Percentiles rank a stretch among this genome's conserved stretches.
Evolutionary conservation across 2,888 invertebrate species (phyloP).

Genomic region (Limenitis arthemis): DNA sequence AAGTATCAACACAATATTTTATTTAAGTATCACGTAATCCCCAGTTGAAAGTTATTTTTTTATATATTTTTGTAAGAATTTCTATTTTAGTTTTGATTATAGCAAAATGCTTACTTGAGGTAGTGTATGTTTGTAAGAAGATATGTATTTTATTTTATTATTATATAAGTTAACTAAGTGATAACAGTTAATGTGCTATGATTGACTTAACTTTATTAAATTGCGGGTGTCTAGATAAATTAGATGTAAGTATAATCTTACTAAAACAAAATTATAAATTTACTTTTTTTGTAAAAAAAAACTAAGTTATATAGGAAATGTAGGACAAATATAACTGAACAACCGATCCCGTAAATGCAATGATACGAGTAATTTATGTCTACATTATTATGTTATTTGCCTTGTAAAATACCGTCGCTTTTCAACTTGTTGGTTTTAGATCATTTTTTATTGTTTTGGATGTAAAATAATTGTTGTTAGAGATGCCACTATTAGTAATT

Average conservation of each 20-base stretch:
- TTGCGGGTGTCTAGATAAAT: slow-evolving; percentile 5
- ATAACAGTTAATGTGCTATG: slow-evolving; percentile 4
- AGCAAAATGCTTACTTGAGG: too few species aligned
- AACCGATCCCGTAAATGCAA: too few species aligned
- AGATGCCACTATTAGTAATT: too few species aligned
- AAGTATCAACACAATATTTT: slow-evolving; percentile 7
- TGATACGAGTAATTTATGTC: too few species aligned
- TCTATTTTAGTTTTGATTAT: too few species aligned
- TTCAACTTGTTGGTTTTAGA: too few species aligned
- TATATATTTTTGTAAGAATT: background rate
- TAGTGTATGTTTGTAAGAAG: too few species aligned
- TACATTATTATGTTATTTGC: too few species aligned
- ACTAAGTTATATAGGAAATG: background rate
- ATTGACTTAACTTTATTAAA: slow-evolving; percentile 6
- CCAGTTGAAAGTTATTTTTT: background rate
- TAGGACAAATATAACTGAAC: background rate
- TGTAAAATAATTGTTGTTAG: too few species aligned
- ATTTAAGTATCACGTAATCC: background rate
- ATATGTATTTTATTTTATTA: too few species aligned
- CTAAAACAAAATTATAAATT: background rate
- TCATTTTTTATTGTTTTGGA: too few species aligned
- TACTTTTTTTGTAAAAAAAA: background rate
- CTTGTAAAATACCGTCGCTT: too few species aligned
- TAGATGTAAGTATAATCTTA: background rate
- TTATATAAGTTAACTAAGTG: background rate